Evolutionary conservation across 2,113 vertebrate species (phyloP).

Genomic region (Passer domesticus): DNA sequence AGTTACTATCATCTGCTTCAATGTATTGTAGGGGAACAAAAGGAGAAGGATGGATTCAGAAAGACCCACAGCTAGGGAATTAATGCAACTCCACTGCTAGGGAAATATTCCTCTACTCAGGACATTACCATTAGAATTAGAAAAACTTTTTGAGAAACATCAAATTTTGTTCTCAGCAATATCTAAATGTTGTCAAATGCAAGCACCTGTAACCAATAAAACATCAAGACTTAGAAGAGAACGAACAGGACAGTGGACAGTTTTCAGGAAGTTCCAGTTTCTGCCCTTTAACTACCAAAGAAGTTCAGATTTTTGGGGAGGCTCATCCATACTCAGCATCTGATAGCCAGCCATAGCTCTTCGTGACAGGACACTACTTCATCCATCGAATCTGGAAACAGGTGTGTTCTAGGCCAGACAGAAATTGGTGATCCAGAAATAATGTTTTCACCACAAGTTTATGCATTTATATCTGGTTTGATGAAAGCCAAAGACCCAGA

Average conservation of each 20-base stretch:
- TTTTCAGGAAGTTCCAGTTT: not conserved
- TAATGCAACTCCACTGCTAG: not conserved
- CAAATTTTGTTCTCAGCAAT: not conserved
- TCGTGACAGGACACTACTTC: not conserved
- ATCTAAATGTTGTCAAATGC: not conserved
- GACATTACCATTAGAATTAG: not conserved
- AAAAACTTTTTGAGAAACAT: not conserved
- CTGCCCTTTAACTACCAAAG: not conserved
- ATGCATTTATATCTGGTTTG: not conserved
- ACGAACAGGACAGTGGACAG: not conserved
- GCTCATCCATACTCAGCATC: not conserved
- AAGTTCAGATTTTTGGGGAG: not conserved
- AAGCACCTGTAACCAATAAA: not conserved
- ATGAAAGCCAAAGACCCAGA: not conserved
- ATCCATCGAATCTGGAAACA: not conserved
- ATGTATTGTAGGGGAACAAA: not conserved
- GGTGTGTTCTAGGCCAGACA: not conserved
- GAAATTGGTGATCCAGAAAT: not conserved
- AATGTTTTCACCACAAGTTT: not conserved
- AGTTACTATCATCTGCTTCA: not conserved
- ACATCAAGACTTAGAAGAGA: not conserved
- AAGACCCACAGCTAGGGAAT: not conserved
- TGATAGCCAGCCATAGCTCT: not conserved
- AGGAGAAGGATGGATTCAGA: not conserved
- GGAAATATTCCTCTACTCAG: not conserved